Evolutionary conservation across 2,888 invertebrate genomes (phyloP).

Genomic region (Melieria crassipennis): DNA sequence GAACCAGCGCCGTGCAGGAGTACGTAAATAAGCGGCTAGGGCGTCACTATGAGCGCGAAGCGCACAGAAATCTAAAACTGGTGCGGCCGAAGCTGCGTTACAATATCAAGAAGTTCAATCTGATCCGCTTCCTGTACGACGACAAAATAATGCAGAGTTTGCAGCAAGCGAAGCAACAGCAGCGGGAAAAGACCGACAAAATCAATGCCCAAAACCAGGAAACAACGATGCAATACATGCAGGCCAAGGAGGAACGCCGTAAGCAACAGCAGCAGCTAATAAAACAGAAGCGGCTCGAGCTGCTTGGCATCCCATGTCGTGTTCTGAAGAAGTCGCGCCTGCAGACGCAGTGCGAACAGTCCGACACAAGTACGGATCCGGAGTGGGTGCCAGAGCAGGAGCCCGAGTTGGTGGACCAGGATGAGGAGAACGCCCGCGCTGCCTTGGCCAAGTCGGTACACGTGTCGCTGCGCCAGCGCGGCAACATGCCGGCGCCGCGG

Average conservation of each 20-base stretch:
- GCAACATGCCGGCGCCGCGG: slow-evolving; percentile 62
- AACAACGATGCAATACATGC: slow-evolving; percentile 54
- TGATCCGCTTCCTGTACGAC: slow-evolving; percentile 57
- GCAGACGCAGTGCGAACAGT: slow-evolving; percentile 50
- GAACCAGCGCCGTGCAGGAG: slow-evolving; percentile 46
- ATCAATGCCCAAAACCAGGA: slow-evolving; percentile 45
- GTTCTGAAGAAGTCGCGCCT: slow-evolving; percentile 46
- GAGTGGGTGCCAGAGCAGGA: slow-evolving; percentile 60
- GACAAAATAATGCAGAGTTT: slow-evolving; percentile 28
- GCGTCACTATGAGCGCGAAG: slow-evolving; percentile 54
- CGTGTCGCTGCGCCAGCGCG: slow-evolving; percentile 45
- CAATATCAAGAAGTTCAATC: slow-evolving; percentile 60
- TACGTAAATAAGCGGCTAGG: slow-evolving; percentile 53
- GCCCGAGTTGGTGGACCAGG: slow-evolving; percentile 21
- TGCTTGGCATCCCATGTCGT: slow-evolving; percentile 54
- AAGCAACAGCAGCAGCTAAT: slow-evolving; percentile 43
- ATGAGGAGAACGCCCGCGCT: not conserved
- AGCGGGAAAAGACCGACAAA: slow-evolving; percentile 39
- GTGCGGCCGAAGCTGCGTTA: slow-evolving; percentile 55
- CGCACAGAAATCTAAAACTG: slow-evolving; percentile 54
- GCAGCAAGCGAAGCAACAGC: not conserved
- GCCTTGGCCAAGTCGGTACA: not conserved
- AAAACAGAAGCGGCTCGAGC: slow-evolving; percentile 50
- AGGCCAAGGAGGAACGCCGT: slow-evolving; percentile 44
- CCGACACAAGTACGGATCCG: slow-evolving; percentile 44